These are phyloP conservation scores for Pygocentrus nattereri DNA, from an alignment of 2,797 vertebrate genomes.

Conservation along the genomic window DNA sequence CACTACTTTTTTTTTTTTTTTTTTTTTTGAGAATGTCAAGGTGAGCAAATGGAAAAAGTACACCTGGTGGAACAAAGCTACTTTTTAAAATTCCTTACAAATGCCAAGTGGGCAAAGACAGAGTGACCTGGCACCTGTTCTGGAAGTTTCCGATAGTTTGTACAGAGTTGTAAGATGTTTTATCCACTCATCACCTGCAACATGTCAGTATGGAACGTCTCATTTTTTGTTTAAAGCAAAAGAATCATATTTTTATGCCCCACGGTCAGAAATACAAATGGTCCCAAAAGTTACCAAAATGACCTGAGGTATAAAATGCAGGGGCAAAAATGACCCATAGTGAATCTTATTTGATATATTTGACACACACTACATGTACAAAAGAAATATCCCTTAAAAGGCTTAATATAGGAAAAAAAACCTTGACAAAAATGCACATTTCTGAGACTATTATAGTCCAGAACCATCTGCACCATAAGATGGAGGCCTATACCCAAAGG, in stretches of 20 bases:
- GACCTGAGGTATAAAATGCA: not conserved
- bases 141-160: constrained; percentile 15
- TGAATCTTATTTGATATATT: too few species aligned
- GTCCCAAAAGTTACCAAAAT: too few species aligned
- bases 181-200: constrained; percentile 10
- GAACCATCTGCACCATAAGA: too few species aligned
- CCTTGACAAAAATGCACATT: too few species aligned
- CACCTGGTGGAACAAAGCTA: not conserved
- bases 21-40: not conserved
- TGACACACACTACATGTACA: too few species aligned
- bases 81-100: not conserved
- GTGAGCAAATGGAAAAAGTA: constrained; percentile 1
- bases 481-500: too few species aligned
- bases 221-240: too few species aligned
- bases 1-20: not conserved
- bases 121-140: not conserved
- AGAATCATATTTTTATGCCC: not conserved
- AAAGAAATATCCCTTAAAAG: too few species aligned
- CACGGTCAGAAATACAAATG: not conserved
- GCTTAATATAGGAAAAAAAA: too few species aligned
- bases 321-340: too few species aligned
- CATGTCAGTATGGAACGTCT: constrained; percentile 4
- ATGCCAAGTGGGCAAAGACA: not conserved
- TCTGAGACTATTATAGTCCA: too few species aligned
- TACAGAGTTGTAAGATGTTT: constrained; percentile 6